Percentiles rank a stretch among this genome's conserved stretches.
Evolutionary conservation across 2,113 vertebrate genomes (phyloP).

Genomic region (Oryzias woworae): DNA sequence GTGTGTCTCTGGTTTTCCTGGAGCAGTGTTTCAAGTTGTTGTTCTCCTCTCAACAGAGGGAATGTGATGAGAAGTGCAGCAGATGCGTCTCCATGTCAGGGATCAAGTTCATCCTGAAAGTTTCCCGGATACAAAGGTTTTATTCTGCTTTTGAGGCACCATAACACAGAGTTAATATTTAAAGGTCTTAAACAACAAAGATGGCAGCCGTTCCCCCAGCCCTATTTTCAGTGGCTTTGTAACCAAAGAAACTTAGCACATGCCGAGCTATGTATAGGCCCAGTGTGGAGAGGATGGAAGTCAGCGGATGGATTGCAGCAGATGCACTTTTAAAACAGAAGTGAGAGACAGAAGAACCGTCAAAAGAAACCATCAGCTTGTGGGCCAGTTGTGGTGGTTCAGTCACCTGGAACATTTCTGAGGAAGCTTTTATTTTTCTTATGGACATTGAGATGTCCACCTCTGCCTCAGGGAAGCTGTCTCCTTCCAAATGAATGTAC

Average conservation of each 20-base stretch:
- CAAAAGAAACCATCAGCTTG: background rate
- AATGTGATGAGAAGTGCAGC: too few species aligned
- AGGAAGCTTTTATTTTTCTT: too few species aligned
- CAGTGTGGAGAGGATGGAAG: conserved; percentile 45
- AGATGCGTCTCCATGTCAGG: too few species aligned
- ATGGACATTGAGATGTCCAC: too few species aligned
- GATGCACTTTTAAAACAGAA: conserved; percentile 55
- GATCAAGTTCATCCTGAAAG: too few species aligned
- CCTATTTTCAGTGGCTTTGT: conserved; percentile 55
- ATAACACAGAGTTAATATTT: conserved; percentile 34
- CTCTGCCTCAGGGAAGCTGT: too few species aligned
- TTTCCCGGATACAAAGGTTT: too few species aligned
- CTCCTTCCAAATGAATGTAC: too few species aligned
- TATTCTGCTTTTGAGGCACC: background rate
- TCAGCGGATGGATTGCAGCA: conserved; percentile 57
- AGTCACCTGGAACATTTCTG: too few species aligned
- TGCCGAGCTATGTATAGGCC: conserved; percentile 56
- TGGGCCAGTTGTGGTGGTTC: conserved; percentile 20
- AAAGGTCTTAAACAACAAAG: conserved; percentile 50
- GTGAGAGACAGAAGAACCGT: conserved; percentile 56
- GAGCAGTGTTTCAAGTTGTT: too few species aligned
- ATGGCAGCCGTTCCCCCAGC: conserved; percentile 23
- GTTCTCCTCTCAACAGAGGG: too few species aligned
- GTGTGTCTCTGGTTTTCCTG: too few species aligned
- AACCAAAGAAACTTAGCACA: conserved; percentile 46